Evolutionary conservation across 2,888 invertebrate species (phyloP).

Genomic region (Cephonodes hylas): DNA sequence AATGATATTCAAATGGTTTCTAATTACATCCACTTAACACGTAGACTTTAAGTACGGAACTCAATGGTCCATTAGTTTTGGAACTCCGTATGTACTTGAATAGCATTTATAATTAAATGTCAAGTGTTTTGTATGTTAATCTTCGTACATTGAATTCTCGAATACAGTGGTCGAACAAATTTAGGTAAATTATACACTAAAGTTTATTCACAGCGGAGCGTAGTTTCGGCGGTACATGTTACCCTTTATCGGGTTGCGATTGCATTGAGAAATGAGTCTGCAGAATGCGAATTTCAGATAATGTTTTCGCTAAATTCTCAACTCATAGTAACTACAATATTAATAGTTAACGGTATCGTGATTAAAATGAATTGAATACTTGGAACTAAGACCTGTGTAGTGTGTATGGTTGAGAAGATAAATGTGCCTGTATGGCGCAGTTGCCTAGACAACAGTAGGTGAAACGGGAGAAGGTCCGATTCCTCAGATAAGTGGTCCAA

Average conservation of each 20-base stretch:
- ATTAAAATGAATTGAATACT: background rate
- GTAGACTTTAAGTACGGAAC: background rate
- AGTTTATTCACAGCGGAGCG: background rate
- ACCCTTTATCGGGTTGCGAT: background rate
- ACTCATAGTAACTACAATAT: background rate
- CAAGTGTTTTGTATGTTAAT: slow-evolving; percentile 1
- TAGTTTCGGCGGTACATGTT: background rate
- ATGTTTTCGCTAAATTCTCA: background rate
- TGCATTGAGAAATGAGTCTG: background rate
- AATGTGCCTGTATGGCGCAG: no score
- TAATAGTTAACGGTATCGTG: background rate
- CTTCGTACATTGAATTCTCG: background rate
- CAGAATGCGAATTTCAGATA: background rate
- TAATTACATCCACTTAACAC: background rate
- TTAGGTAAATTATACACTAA: background rate
- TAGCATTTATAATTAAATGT: background rate
- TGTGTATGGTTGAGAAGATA: no score
- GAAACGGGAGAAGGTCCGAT: no score
- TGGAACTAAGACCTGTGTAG: background rate
- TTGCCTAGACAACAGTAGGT: no score
- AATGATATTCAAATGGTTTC: background rate
- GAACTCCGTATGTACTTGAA: background rate
- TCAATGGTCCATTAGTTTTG: background rate
- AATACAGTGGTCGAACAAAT: background rate
- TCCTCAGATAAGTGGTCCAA: no score